A percentile compares a stretch with the other conserved stretches of the same genome.
Conservation (phyloP, 2,888 invertebrate genomes). For the Drosophila merina region DNA sequence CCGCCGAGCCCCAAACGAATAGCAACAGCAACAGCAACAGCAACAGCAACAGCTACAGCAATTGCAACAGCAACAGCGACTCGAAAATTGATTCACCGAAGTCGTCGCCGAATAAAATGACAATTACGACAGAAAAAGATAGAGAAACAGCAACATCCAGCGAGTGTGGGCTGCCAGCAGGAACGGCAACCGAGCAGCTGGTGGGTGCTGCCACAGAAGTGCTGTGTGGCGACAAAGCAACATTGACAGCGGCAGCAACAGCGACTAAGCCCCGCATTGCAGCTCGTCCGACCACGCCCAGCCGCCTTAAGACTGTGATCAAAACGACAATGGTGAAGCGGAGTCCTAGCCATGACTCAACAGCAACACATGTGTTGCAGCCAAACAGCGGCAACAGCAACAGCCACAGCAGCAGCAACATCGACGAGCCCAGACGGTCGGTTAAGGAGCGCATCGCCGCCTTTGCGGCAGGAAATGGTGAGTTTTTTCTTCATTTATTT, state of each 20-base stretch:
- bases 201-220: conserved; percentile 72
- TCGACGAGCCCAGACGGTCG: conserved; percentile 66
- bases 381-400: conserved; percentile 61
- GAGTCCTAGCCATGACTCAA: conserved; percentile 82
- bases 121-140: conserved; percentile 66
- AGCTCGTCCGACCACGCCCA: conserved; percentile 79
- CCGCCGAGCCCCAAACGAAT: conserved; percentile 74
- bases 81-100: conserved; percentile 76
- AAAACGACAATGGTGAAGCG: conserved; percentile 83
- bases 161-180: conserved; percentile 76
- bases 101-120: conserved; percentile 77
- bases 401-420: conserved; percentile 34
- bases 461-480: conserved; percentile 81
- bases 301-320: conserved; percentile 82
- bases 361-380: conserved; percentile 64
- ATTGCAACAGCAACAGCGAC: conserved; percentile 33
- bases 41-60: conserved; percentile 34
- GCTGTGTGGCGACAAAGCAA: conserved; percentile 75
- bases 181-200: conserved; percentile 49
- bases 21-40: conserved; percentile 41
- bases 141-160: conserved; percentile 55
- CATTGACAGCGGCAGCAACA: conserved; percentile 62
- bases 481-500: conserved; percentile 44
- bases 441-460: conserved; percentile 82
- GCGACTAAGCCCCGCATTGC: conserved; percentile 73